Conservation (phyloP, 1,140 invertebrate genomes). For the Drosophila kikkawai region DNA sequence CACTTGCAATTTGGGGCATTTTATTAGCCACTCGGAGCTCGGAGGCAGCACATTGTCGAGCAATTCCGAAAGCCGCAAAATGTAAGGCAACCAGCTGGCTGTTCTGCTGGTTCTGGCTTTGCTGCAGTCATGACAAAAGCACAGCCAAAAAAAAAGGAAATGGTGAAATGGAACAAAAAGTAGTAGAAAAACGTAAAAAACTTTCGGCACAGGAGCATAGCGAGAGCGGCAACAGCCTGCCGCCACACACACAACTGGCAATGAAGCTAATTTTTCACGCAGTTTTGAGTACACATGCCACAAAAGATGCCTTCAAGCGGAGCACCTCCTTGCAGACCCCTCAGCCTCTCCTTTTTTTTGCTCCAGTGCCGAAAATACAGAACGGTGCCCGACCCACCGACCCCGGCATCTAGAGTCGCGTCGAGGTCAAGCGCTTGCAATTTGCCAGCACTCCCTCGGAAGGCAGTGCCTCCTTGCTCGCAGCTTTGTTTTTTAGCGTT, state of each 20-base stretch:
- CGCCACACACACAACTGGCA: slow-evolving; percentile 45
- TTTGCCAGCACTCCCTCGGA: slow-evolving; percentile 36
- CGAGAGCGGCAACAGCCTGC: slow-evolving; percentile 26
- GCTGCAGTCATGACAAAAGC: slow-evolving; percentile 60
- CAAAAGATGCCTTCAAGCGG: slow-evolving; percentile 57
- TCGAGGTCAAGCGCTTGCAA: slow-evolving; percentile 52
- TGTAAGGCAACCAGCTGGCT: slow-evolving; percentile 40
- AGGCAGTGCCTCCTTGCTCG: slow-evolving; percentile 21
- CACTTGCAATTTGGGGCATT: slow-evolving; percentile 59
- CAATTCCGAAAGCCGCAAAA: slow-evolving; percentile 57
- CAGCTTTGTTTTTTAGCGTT: slow-evolving; percentile 23
- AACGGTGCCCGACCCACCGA: slow-evolving; percentile 26
- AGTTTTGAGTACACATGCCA: slow-evolving; percentile 67
- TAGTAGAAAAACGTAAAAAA: slow-evolving; percentile 22
- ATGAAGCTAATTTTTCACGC: slow-evolving; percentile 76
- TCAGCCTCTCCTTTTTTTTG: neutral
- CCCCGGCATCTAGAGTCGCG: slow-evolving; percentile 37
- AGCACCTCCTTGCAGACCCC: slow-evolving; percentile 16
- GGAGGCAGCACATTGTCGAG: slow-evolving; percentile 42
- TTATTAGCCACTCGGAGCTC: slow-evolving; percentile 50
- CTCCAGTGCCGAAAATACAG: slow-evolving; percentile 20
- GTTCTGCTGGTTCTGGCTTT: slow-evolving; percentile 10
- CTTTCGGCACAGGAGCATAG: slow-evolving; percentile 25
- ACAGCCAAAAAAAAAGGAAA: slow-evolving; percentile 36
- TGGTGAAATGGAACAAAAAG: slow-evolving; percentile 3